Evolutionary conservation across 2,888 invertebrate genomes (phyloP).

Genomic region (Xestia ashworthii): DNA sequence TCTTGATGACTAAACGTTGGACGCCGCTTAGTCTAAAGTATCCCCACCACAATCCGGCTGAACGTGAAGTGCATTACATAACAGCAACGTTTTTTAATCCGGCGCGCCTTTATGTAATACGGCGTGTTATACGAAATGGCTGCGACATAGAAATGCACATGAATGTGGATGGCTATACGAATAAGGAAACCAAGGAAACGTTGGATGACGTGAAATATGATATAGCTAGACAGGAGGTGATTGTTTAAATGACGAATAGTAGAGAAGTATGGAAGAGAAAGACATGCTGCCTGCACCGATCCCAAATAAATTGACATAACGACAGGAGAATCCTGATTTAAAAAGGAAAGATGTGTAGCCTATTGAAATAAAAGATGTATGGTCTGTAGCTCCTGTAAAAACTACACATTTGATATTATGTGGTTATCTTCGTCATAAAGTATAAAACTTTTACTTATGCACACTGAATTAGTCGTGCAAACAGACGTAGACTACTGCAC

Average conservation of each 20-base stretch:
- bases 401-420: neutral
- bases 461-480: constrained; percentile 38
- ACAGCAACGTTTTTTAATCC: no score
- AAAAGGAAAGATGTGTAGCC: neutral
- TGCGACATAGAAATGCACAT: neutral
- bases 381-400: neutral
- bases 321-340: neutral
- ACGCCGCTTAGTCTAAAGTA: no score
- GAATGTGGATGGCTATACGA: neutral
- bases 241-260: neutral
- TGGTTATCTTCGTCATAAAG: neutral
- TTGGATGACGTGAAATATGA: neutral
- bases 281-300: neutral
- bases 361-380: neutral
- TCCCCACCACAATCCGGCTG: no score
- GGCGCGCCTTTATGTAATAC: no score
- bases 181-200: neutral
- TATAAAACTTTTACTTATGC: constrained; percentile 22
- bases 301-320: neutral
- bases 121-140: no score
- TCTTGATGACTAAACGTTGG: no score
- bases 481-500: constrained; percentile 44
- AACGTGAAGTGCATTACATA: no score
- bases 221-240: neutral
- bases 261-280: neutral